These are phyloP conservation scores for Oryzias sinensis DNA, from an alignment of 2,797 vertebrate genomes.

Conservation along the genomic window DNA sequence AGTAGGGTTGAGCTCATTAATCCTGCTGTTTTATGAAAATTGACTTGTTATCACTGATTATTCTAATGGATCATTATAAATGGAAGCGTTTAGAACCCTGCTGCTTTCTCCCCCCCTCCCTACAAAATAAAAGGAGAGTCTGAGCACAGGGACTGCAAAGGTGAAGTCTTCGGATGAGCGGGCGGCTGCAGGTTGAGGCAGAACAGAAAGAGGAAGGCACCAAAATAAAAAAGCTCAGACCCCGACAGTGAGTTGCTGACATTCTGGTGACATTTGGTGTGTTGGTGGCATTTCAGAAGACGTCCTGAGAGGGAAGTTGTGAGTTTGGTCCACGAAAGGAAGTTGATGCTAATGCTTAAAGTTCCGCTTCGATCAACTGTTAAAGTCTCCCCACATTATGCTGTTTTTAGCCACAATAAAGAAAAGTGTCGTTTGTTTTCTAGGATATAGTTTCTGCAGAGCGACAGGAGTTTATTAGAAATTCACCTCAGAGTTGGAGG, in stretches of 20 bases:
- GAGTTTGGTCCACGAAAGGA: slow-evolving; percentile 6
- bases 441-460: too few relatives aligned
- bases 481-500: too few relatives aligned
- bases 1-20: slow-evolving; percentile 79
- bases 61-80: slow-evolving; percentile 76
- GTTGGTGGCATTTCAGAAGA: slow-evolving; percentile 77
- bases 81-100: slow-evolving; percentile 43
- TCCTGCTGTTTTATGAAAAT: slow-evolving; percentile 75
- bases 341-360: not conserved
- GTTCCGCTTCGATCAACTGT: too few relatives aligned
- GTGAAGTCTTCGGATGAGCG: slow-evolving; percentile 21
- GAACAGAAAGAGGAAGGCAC: slow-evolving; percentile 27
- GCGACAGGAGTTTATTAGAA: too few relatives aligned
- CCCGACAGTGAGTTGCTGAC: slow-evolving; percentile 70
- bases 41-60: slow-evolving; percentile 73
- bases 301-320: slow-evolving; percentile 58
- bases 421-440: too few relatives aligned
- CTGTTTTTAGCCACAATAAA: too few relatives aligned
- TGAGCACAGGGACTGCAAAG: slow-evolving; percentile 10
- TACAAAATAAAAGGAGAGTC: not conserved
- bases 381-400: too few relatives aligned
- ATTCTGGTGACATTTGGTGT: slow-evolving; percentile 82
- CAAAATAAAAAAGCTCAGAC: slow-evolving; percentile 54
- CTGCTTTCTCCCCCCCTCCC: not conserved
- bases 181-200: not conserved